Percentiles rank a stretch among this genome's conserved stretches.
Conservation (phyloP, 1,140 invertebrate genomes). For the Asobara japonica region DNA sequence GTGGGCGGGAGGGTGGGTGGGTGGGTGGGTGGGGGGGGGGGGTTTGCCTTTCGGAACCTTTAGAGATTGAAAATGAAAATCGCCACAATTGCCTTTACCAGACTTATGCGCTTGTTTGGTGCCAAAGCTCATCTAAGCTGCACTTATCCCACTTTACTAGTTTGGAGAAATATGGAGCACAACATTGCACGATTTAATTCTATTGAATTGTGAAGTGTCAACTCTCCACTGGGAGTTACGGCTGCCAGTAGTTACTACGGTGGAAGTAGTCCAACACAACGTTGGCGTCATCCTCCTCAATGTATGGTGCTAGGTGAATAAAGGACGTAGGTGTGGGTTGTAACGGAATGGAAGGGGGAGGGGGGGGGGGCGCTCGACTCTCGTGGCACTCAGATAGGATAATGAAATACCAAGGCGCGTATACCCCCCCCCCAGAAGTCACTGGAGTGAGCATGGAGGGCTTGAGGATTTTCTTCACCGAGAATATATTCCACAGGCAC, state of each 20-base stretch:
- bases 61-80: too few relatives aligned
- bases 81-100: too few relatives aligned
- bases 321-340: slow-evolving; percentile 9
- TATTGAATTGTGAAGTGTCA: neutral
- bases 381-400: slow-evolving; percentile 38
- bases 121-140: too few relatives aligned
- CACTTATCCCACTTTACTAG: too few relatives aligned
- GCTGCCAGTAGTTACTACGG: neutral
- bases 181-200: too few relatives aligned
- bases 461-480: neutral
- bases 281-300: neutral
- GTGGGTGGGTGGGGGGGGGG: too few relatives aligned
- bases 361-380: slow-evolving; percentile 3
- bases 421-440: slow-evolving; percentile 22
- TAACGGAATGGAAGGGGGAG: neutral
- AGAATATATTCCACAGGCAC: neutral
- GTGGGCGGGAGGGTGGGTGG: too few relatives aligned
- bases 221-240: too few relatives aligned
- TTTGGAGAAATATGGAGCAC: too few relatives aligned
- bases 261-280: neutral
- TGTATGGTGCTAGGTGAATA: neutral
- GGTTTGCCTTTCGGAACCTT: too few relatives aligned
- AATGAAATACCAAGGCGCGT: slow-evolving; percentile 45
- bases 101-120: too few relatives aligned
- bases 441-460: neutral